Conservation (phyloP, 2,888 invertebrate species). For the Rotaria socialis region DNA sequence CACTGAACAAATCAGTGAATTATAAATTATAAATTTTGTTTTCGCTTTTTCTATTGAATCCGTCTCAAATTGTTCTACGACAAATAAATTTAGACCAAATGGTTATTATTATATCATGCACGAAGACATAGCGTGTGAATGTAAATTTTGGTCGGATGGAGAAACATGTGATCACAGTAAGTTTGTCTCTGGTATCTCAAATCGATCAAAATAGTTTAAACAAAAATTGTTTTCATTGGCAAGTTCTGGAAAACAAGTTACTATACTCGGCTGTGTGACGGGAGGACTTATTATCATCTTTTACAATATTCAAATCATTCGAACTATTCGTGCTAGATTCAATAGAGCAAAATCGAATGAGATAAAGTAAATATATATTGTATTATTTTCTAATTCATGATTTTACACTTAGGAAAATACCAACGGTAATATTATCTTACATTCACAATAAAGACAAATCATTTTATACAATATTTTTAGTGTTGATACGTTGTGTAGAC, state of each 20-base stretch:
- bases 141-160: neutral
- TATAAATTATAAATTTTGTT: neutral
- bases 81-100: neutral
- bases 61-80: neutral
- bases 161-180: neutral
- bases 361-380: neutral
- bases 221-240: neutral
- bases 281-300: neutral
- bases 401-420: no score
- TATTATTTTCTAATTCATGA: no score
- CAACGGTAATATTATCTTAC: no score
- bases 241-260: neutral
- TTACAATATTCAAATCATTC: neutral
- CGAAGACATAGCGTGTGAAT: neutral
- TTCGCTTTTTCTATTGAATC: neutral
- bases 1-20: neutral
- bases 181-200: neutral
- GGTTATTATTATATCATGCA: neutral
- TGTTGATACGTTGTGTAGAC: no score
- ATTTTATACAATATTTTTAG: no score
- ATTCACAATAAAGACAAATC: no score
- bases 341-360: neutral
- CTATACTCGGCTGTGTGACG: neutral
- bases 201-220: neutral
- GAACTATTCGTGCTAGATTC: neutral